A percentile compares a stretch with the other conserved stretches of the same genome.
Evolutionary conservation across 2,888 invertebrate genomes (phyloP).

Genomic region (Meiosimyza decipiens): DNA sequence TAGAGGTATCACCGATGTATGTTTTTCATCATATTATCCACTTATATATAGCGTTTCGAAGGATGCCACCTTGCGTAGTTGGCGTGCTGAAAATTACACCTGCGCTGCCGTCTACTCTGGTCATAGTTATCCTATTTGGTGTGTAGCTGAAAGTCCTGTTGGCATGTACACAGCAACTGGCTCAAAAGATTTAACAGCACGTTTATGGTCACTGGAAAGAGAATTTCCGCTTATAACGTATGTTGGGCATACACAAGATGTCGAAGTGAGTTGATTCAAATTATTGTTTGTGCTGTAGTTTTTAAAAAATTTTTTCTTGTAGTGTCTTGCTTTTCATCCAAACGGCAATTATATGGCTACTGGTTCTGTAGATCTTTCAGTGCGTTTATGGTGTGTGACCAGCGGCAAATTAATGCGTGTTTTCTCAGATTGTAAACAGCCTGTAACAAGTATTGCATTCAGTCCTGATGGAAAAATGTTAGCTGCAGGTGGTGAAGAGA

Average conservation of each 20-base stretch:
- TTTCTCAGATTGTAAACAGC: conserved; percentile 80
- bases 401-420: conserved; percentile 85
- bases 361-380: conserved; percentile 89
- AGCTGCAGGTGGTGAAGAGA: conserved; percentile 82
- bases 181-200: conserved; percentile 86
- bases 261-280: conserved; percentile 75
- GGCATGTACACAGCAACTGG: conserved; percentile 89
- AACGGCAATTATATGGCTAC: conserved; percentile 91
- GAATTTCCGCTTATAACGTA: conserved; percentile 86
- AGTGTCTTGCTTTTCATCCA: conserved; percentile 83
- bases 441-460: conserved; percentile 82
- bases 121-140: conserved; percentile 92
- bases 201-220: conserved; percentile 84
- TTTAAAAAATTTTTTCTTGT: background rate
- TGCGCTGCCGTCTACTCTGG: conserved; percentile 77
- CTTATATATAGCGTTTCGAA: conserved; percentile 78
- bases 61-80: conserved; percentile 81
- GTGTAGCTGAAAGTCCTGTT: conserved; percentile 77
- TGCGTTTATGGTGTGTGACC: conserved; percentile 87
- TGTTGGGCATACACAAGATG: conserved; percentile 88
- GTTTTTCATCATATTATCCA: conserved; percentile 71
- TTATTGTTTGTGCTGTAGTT: background rate
- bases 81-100: conserved; percentile 75
- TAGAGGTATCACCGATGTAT: conserved; percentile 74
- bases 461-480: conserved; percentile 86